phyloP scores from a whole-genome alignment of 2,113 vertebrate genomes.

The Phalacrocorax pelagicus region DNA sequence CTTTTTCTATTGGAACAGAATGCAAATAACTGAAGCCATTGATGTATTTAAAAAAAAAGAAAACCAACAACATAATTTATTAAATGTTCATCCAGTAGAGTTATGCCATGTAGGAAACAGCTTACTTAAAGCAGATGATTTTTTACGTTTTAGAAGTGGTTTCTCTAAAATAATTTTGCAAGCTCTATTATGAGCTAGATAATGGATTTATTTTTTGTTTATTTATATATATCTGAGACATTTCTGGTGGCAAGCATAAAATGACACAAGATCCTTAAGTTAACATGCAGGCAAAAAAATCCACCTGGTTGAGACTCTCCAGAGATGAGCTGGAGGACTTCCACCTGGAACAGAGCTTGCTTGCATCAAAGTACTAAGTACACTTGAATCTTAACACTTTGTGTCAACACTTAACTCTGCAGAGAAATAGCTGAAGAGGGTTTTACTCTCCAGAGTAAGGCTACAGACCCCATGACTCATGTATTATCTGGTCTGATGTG shows the following conservation, averaged over 20 bases:
- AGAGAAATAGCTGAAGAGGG: background rate
- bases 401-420: background rate
- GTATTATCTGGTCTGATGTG: background rate
- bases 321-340: background rate
- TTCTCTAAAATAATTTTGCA: background rate
- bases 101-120: background rate
- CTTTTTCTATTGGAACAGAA: background rate
- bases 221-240: background rate
- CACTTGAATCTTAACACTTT: background rate
- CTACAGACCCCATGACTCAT: background rate
- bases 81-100: background rate
- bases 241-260: background rate
- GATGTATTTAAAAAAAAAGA: background rate
- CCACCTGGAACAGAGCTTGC: background rate
- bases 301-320: background rate
- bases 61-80: background rate
- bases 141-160: background rate
- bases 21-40: background rate
- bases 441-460: background rate
- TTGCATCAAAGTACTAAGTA: background rate
- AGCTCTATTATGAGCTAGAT: background rate
- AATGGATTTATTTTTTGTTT: background rate
- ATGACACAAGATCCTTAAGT: background rate
- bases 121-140: background rate
- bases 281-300: background rate